These are phyloP conservation scores for Tenthredo scrophulariae DNA, from an alignment of 2,888 invertebrate genomes.

Conservation along the genomic window DNA sequence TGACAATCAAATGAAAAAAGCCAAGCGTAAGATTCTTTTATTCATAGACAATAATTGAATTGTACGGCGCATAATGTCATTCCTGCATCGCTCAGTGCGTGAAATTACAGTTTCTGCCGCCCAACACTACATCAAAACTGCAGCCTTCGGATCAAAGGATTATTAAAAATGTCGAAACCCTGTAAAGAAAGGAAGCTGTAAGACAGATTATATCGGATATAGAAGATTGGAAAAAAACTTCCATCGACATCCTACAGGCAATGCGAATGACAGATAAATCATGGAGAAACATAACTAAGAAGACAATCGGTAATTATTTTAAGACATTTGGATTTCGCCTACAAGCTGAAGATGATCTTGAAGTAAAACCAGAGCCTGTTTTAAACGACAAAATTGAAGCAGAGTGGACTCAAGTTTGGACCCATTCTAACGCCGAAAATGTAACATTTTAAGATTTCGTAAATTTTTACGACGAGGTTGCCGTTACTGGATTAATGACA, in stretches of 20 bases:
- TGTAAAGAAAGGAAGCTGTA: conserved; percentile 57
- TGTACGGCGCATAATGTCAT: conserved; percentile 66
- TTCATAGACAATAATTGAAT: conserved; percentile 70
- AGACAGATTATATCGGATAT: conserved; percentile 42
- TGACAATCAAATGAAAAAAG: conserved; percentile 65
- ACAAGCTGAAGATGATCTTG: conserved; percentile 39
- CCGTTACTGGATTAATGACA: conserved; percentile 54
- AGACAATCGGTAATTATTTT: conserved; percentile 56
- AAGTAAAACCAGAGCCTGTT: conserved; percentile 9
- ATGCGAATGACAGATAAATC: conserved; percentile 51
- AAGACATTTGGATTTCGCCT: conserved; percentile 52
- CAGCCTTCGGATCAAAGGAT: conserved; percentile 60
- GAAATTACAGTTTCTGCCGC: conserved; percentile 58
- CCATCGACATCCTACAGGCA: conserved; percentile 42
- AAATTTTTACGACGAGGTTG: conserved; percentile 56
- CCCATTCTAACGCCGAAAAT: conserved; percentile 36
- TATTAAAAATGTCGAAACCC: conserved; percentile 52
- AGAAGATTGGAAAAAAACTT: conserved; percentile 21
- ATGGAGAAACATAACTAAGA: conserved; percentile 55
- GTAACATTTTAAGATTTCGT: conserved; percentile 56
- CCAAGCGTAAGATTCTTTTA: conserved; percentile 65
- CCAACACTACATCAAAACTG: conserved; percentile 53
- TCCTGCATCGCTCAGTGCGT: conserved; percentile 62
- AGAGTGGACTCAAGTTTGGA: conserved; percentile 7
- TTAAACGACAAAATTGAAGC: conserved; percentile 9